Evolutionary conservation across 2,888 invertebrate genomes (phyloP), one percentile per base, ranked within the genome.

Genomic region (Mongoloraphidia duomilia): DNA sequence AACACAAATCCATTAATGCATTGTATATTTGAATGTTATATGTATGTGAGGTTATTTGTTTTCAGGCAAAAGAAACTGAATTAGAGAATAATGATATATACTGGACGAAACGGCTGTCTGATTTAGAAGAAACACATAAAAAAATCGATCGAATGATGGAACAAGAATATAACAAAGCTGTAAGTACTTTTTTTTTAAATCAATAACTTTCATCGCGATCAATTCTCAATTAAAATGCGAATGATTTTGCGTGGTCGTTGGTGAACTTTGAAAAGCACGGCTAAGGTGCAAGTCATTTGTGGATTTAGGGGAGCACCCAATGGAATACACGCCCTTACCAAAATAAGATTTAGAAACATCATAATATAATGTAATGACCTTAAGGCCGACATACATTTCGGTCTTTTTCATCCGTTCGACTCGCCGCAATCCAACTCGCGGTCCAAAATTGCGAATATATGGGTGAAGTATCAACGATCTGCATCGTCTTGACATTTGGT

Each of bases 31-130:
- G 26, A 26, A 26, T 6, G 26, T 26, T 26, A 26, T 26, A 26
- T 26, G 3, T 26, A 26, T 26, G 26, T 3, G 26, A 26, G 26
- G 12, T 44, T 26, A 36, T 45, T 35, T 6, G 2, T 13, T 47
- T 41, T 40, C 76, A 78, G 56, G 74, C 74, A 56, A 75, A 75
- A 58, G 72, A 76, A 58, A 65, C 67, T 43, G 77, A 79, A 59
- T 64, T 80, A 17, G 66, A 70, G 46, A 69, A 72, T 49, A 79
- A 79, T 58, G 77, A 80, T 57, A 62, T 68, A 17, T 75, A 78
- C 60, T 81, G 80, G 80, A 68, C 72, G 38, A 68, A 68, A 42
- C 70, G 80, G 37, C 59, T 80, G 54, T 57, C 64, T 33, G 66
- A 72, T 42, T 61, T 79, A 43, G 74, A 80, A 60, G 67, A 70